Evolutionary conservation across 2,888 invertebrate species (phyloP), one percentile per base, ranked within the genome.

Genomic region (Aporophyla lueneburgensis): DNA sequence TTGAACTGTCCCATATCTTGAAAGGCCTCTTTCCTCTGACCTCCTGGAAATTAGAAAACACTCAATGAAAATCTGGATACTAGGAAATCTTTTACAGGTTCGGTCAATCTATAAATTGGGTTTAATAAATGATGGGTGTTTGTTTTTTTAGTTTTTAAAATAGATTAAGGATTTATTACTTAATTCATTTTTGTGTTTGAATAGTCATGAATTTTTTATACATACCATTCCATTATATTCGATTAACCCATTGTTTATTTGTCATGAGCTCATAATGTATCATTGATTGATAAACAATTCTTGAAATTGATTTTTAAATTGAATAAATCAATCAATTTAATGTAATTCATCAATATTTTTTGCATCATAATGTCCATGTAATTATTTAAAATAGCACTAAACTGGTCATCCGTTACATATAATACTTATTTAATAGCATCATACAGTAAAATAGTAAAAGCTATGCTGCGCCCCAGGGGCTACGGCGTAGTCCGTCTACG

Each of bases 1-100:
- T 98, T 97, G 98, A 98, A 97, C 98, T 98, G 97, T 99, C 99
- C 99, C 99, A 99, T 98, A 99, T 98, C 98, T 99, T 99, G 97
- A 99, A 98, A 97, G 99, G 99, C 97, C 98, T 98, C 98, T 99
- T 98, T 97, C 98, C 98, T 97, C 98, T 98, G 97, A 98, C 98
- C 98, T 98, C 98, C 98, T 99, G 97, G 83, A 97, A 97, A 66
- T 73, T 21, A 58, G 10, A 68, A 63, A 82, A 68, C 24, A 0
- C 5, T 93, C 91, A 88, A 46, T 81, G 12, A 71, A 67, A 59
- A 80, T 56, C 24, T 69, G 21, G 12, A 53, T 19, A 58, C 24
- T 51, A 7, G 3, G 63, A 43, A 74, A 40, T 68, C 5, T 6
- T 9, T 14, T 12, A 7, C 33, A 53, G 27, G 21, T 54, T 49